These are phyloP conservation scores for Lagodon rhomboides DNA, from an alignment of 2,797 vertebrate species.

Conservation along the genomic window DNA sequence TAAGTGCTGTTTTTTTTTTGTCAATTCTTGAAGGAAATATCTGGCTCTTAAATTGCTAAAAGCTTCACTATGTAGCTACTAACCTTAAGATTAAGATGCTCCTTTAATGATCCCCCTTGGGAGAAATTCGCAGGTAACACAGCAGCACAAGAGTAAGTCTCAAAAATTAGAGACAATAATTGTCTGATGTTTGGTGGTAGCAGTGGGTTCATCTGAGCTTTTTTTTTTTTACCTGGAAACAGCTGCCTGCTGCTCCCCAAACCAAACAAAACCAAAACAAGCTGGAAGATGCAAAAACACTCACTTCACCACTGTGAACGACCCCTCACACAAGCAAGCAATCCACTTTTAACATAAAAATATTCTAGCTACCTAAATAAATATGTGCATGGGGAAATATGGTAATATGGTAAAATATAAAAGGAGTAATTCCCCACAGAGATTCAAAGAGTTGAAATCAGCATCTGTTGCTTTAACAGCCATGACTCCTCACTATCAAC, in stretches of 20 bases:
- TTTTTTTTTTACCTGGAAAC: background rate
- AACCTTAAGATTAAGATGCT: too few species aligned
- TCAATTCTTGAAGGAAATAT: background rate
- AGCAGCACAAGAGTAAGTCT: too few species aligned
- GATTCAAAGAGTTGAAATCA: constrained; percentile 29
- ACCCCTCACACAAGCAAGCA: background rate
- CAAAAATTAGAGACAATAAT: too few species aligned
- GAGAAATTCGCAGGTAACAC: too few species aligned
- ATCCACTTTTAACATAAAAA: background rate
- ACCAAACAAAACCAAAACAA: constrained; percentile 4
- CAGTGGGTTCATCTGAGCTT: background rate
- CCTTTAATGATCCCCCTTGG: too few species aligned
- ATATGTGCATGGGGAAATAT: background rate
- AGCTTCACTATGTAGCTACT: background rate
- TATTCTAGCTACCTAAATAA: background rate
- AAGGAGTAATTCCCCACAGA: constrained; percentile 1
- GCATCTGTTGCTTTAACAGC: constrained; percentile 45
- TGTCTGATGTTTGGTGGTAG: too few species aligned
- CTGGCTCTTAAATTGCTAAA: constrained; percentile 12
- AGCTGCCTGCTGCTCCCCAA: background rate
- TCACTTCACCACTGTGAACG: background rate
- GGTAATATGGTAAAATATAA: too few species aligned
- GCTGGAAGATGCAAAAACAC: background rate
- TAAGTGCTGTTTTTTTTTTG: background rate
- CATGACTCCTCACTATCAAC: constrained; percentile 31